phyloP scores from a whole-genome alignment of 2,797 vertebrate species.

The Tangara arthus region DNA sequence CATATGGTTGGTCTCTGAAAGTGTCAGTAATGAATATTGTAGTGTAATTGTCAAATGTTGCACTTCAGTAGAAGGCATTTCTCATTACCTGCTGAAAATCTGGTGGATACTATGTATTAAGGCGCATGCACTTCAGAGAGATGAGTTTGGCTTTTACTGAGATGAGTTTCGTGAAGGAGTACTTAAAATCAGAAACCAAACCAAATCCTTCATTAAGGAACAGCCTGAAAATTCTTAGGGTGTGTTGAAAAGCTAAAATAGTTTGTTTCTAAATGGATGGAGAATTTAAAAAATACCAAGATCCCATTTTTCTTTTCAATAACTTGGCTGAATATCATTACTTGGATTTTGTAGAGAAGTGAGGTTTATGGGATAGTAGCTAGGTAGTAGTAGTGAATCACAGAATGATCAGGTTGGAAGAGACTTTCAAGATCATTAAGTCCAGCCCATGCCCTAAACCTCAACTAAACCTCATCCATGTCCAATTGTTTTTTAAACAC shows the following conservation, averaged over 20 bases:
- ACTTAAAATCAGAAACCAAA: not conserved
- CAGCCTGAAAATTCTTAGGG: not conserved
- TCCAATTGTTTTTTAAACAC: not conserved
- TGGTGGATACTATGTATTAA: not conserved
- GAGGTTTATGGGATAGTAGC: not conserved
- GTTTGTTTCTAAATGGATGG: not conserved
- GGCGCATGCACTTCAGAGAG: not conserved
- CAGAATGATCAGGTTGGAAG: not conserved
- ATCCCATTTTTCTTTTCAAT: not conserved
- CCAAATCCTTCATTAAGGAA: not conserved
- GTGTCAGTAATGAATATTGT: not conserved
- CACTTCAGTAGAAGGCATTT: not conserved
- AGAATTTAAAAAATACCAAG: not conserved
- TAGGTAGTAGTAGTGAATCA: not conserved
- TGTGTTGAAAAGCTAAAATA: not conserved
- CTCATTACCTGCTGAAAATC: not conserved
- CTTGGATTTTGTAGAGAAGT: not conserved
- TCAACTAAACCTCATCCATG: not conserved
- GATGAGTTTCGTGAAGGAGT: not conserved
- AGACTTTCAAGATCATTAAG: not conserved
- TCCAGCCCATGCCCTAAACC: not conserved
- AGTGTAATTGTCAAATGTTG: not conserved
- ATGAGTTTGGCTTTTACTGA: not conserved
- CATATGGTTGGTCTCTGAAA: not conserved
- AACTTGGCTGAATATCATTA: not conserved